Base-by-base conservation (phyloP, 2,888 invertebrate species). In the Incurvaria masculella region DNA sequence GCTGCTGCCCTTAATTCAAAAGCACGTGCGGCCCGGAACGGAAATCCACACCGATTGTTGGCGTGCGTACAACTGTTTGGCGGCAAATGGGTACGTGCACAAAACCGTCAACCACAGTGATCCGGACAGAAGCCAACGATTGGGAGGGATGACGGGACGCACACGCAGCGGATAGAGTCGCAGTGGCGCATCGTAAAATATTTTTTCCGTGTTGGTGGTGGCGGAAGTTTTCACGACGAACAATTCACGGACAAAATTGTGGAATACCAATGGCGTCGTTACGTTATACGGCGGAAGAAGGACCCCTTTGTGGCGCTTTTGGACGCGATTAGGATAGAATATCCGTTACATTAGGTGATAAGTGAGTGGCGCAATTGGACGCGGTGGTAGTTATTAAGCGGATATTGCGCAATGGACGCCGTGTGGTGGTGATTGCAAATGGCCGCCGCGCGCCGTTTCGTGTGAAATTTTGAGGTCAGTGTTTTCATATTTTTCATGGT, bases 1-100 rank as follows among this genome's bases (percentile, higher is more conserved):
- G 6, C 44, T 59, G 48, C 50, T 59, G 49, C 53, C 57, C 38
- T 47, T 60, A 1, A 57, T 56, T 19, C 26, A 56, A 50, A 58
- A 58, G 20, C 55, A 58, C 55, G 56, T 56, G 43, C 38, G 23
- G 27, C 53, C 47, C 39, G 55, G 56, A 42, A 46, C 53, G 3
- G 54, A 20, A 3, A 55, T 56, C 6, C 55, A 57, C 21, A 56
- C 56, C 1, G 55, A 57, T 47, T 56, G 6, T 38, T 57, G 56
- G 56, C 49, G 49, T 40, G 53, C 57, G 23, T 46, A 33, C 33
- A 33, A n/a, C 14, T n/a, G 33, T 11, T n/a, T 33, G 33, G 33
- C 8, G 33, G 33, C 8, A n/a, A 8, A 14, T 8, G 33, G 33
- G 11, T 33, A 33, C 14, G 11, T 14, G 11, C 33, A 33, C 14